Percentiles rank a stretch among this genome's conserved stretches.
phyloP scores from a whole-genome alignment of 2,113 vertebrate genomes.

The Oenanthe oenanthe region DNA sequence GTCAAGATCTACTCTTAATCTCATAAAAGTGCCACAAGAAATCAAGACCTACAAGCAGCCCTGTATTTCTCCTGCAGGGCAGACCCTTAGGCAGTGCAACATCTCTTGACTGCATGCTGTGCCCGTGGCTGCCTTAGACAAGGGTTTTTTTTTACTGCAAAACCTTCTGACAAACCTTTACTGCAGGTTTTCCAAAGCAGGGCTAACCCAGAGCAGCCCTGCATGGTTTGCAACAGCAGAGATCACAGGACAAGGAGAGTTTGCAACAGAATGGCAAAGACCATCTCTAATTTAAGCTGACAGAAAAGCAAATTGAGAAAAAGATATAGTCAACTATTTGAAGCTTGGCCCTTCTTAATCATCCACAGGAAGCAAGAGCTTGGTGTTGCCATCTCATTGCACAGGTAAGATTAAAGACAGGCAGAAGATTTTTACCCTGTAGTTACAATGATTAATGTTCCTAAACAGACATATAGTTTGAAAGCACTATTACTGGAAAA shows the following conservation, averaged over 20 bases:
- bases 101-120: background rate
- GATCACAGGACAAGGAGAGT: background rate
- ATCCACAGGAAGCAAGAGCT: background rate
- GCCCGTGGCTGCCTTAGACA: background rate
- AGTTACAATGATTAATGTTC: slow-evolving; percentile 62
- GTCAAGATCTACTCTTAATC: background rate
- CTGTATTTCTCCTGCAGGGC: background rate
- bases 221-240: background rate
- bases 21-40: background rate
- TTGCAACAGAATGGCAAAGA: background rate
- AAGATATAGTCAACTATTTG: background rate
- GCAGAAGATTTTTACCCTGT: slow-evolving; percentile 32
- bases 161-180: background rate
- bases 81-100: background rate
- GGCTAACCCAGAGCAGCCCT: background rate
- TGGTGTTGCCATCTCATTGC: slow-evolving; percentile 8
- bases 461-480: slow-evolving; percentile 59
- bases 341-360: slow-evolving; percentile 33
- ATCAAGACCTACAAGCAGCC: background rate
- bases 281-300: slow-evolving; percentile 1
- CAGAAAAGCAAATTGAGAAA: slow-evolving; percentile 23
- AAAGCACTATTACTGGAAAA: slow-evolving; percentile 46
- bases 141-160: background rate
- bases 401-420: slow-evolving; percentile 49
- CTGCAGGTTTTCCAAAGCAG: background rate